Base-by-base conservation (phyloP, 2,797 vertebrate genomes). In the Thalassophryne amazonica region DNA sequence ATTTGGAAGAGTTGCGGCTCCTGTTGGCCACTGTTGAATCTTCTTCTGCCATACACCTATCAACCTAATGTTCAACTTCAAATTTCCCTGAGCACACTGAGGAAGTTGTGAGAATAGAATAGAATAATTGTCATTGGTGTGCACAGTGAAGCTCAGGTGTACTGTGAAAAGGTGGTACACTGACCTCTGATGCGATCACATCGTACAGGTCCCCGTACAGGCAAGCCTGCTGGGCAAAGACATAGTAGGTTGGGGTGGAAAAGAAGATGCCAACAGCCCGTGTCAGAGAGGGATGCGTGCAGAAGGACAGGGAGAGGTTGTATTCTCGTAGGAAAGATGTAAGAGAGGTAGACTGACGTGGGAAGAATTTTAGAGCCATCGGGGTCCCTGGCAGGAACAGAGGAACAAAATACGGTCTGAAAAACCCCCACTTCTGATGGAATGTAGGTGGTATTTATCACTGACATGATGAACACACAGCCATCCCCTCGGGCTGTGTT, bases 361-460 rank as follows among this genome's bases (percentile, higher is more conserved):
- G 94, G 46, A 98, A 93, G 59, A 96, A 91, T 84, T 99, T 99
- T 78, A 99, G 90, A 3, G 96, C 97, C 94, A 99, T 93, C 0
- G 93, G 88, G 2, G 94, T 97, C 50, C 97, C 97, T 99, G 79
- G 15, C 47, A 60, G 50, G 31, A 57, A 45, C 11, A 24, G 61
- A 63, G 45, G 15, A 34, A 55, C 16, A 59, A 8, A 23, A 24
- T 7, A 63, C 29, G 2, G 25, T 14, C 30, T 57, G 18, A 55
- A 15, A 61, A 51, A 14, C 48, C 55, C 36, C 56, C 51, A 25
- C 28, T 18, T 28, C 1, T 6, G 2, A 16, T 14, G 47, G 32
- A 46, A 57, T 40, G 34, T 11, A 30, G 53, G 24, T 7, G 55
- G 28, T 43, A 13, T 34, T 48, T 38, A 60, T 78, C 53, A 69